These are phyloP conservation scores for Anthoscopus minutus DNA, from an alignment of 2,113 vertebrate genomes.

Conservation along the genomic window DNA sequence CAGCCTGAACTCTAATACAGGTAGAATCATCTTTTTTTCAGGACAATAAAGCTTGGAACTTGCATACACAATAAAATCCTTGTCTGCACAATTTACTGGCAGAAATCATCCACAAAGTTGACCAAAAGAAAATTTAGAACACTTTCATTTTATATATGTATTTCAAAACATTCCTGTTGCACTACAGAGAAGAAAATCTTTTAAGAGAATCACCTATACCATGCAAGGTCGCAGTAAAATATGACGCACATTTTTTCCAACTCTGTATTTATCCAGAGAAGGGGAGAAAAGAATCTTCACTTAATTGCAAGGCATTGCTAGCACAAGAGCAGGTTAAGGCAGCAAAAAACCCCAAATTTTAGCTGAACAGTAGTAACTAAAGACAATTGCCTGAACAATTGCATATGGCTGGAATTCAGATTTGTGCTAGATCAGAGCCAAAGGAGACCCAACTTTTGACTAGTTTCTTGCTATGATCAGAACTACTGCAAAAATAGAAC, in stretches of 20 bases:
- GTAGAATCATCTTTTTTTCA: not conserved
- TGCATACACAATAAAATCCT: not conserved
- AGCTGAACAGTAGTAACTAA: not conserved
- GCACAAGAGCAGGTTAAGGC: accelerated
- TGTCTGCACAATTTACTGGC: not conserved
- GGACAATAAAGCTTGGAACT: not conserved
- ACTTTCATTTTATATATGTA: not conserved
- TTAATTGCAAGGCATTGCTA: not conserved
- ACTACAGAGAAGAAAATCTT: not conserved
- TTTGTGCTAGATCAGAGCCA: not conserved
- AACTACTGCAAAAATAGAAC: not conserved
- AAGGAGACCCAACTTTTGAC: not conserved
- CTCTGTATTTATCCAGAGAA: not conserved
- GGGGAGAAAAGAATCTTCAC: not conserved
- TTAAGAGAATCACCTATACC: not conserved
- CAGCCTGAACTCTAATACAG: not conserved
- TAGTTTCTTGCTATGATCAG: not conserved
- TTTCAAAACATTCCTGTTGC: not conserved
- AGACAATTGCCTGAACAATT: not conserved
- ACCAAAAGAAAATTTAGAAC: not conserved
- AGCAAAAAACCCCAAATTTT: not conserved
- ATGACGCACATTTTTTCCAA: not conserved
- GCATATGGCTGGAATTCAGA: not conserved
- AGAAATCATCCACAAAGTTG: not conserved
- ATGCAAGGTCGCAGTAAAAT: not conserved